Base-by-base conservation (phyloP, 2,113 vertebrate genomes). In the Sprattus sprattus region DNA sequence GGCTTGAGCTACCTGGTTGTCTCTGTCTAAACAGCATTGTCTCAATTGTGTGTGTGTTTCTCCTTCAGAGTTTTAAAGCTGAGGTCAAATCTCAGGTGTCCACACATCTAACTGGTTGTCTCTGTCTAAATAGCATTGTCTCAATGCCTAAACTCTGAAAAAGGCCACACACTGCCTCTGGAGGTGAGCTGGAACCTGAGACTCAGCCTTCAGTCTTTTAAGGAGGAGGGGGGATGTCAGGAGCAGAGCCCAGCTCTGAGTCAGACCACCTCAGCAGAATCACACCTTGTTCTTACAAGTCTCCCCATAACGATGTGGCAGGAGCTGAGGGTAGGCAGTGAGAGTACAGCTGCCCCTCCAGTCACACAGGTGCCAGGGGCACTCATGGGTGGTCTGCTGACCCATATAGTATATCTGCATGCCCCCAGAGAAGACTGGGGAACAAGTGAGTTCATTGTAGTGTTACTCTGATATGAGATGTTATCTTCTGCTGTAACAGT, bases 261-360 rank as follows among this genome's bases (percentile, higher is more conserved):
- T 67, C 46, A 87, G 60, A 78, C 60, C 81, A 88, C 32, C 49
- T 47, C 83, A 39, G 60, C 83, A 82, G 52, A 82, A 25, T 50
- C 78, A 75, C 89, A 47, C 67, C 75, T 52, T 20, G 22, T 25
- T 83, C 82, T 87, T 86, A 60, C 20, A 57, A 81, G 32, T 0
- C 0, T 32, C 28, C 47, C 22, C 45, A 39, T 67, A 81, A 83
- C 18, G 10, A 32, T 71, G 25, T 71, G 22, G 60, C 9, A 16
- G 71, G 32, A 32, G 28, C 71, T 15, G 11, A 16, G 71, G 71
- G 5, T 18, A 18, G 28, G 71, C 28, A 78, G 28, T 16, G 71
- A 75, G n/a, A 71, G 25, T 71, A 32, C 11, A 13, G 11, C 67
- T 16, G 25, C 28, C 67, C 67, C 67, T 4, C n/a, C 8, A n/a